phyloP scores from a whole-genome alignment of 2,113 vertebrate genomes.

The Indri indri region DNA sequence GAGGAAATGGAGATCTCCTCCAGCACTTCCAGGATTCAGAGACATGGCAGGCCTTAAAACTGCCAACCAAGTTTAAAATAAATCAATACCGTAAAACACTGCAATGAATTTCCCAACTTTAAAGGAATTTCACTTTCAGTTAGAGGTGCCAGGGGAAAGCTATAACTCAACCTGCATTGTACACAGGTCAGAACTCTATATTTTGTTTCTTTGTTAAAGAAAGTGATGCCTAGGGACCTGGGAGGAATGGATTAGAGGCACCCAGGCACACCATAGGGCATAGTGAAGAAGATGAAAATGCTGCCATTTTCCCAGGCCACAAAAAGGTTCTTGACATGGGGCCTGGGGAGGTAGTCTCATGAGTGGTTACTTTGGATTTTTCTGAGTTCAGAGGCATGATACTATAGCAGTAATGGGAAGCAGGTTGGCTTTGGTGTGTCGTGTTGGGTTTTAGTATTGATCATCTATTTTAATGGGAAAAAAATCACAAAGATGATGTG shows the following conservation, averaged over 20 bases:
- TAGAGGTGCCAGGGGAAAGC: conserved; percentile 75
- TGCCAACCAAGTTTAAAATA: conserved; percentile 71
- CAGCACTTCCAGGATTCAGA: conserved; percentile 42
- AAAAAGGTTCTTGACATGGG: neutral
- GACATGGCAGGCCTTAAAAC: conserved; percentile 68
- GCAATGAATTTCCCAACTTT: conserved; percentile 70
- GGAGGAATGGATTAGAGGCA: conserved; percentile 22
- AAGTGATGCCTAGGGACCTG: conserved; percentile 40
- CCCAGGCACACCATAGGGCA: neutral
- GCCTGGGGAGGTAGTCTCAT: neutral
- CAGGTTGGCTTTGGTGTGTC: neutral
- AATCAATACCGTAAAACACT: conserved; percentile 77
- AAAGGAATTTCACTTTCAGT: conserved; percentile 75
- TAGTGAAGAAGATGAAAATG: neutral
- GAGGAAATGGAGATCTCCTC: conserved; percentile 28
- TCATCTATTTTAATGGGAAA: neutral
- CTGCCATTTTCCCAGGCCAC: neutral
- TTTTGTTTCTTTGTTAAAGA: conserved; percentile 70
- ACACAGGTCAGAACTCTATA: conserved; percentile 68
- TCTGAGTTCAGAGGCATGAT: neutral
- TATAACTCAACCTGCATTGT: conserved; percentile 63
- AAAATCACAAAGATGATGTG: neutral
- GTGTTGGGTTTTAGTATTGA: neutral
- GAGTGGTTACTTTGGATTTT: neutral
- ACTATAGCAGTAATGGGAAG: neutral